Percentiles rank a stretch among this genome's conserved stretches.
These are phyloP conservation scores for Nibea coibor DNA, from an alignment of 2,113 vertebrate species.

Conservation along the genomic window DNA sequence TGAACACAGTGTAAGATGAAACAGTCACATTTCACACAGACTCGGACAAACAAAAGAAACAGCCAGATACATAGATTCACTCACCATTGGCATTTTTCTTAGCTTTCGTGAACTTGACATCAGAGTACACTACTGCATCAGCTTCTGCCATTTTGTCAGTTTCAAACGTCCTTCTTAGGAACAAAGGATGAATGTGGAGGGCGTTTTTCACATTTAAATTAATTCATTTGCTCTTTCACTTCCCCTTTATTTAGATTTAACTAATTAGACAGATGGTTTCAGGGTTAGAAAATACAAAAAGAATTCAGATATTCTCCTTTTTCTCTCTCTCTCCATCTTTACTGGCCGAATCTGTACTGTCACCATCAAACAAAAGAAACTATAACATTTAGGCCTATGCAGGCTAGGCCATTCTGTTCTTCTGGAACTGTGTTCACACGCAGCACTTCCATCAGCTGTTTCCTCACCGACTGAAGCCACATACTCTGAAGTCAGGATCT, in stretches of 20 bases:
- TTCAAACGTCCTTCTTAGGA: conserved; percentile 7
- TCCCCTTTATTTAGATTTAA: not conserved
- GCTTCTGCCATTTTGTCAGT: conserved; percentile 44
- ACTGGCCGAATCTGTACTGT: not conserved
- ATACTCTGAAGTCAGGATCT: conserved; percentile 37
- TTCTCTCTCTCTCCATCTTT: not conserved
- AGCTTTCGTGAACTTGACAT: conserved; percentile 46
- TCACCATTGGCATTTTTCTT: conserved; percentile 13
- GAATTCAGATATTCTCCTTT: no score
- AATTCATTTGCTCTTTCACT: no score
- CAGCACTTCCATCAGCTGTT: not conserved
- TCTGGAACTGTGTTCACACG: not conserved
- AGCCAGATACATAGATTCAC: not conserved
- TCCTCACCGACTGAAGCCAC: not conserved
- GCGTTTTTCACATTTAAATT: no score
- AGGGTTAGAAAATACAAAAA: not conserved
- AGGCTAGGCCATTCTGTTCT: no score
- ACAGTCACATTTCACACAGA: not conserved
- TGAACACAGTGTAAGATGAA: not conserved
- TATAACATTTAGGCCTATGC: no score
- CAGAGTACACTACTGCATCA: conserved; percentile 39
- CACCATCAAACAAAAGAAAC: not conserved
- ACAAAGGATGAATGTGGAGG: not conserved
- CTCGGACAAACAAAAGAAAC: not conserved
- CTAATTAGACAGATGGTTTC: no score